These are phyloP conservation scores for Geotrupes spiniger DNA, from an alignment of 2,888 invertebrate genomes.

Conservation along the genomic window DNA sequence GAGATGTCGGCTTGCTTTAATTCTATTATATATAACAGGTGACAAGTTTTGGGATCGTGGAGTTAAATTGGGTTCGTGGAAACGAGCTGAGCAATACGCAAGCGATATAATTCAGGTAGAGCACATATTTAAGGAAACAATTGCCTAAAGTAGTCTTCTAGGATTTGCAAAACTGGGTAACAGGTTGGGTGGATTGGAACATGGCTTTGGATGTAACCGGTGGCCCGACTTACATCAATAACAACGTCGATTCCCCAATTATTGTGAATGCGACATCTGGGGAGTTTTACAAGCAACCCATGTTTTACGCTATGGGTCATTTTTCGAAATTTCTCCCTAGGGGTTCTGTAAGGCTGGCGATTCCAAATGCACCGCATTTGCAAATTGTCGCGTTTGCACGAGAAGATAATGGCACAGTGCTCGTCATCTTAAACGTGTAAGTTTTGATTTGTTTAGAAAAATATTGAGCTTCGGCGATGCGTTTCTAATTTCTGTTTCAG, in stretches of 20 bases:
- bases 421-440: conserved; percentile 46
- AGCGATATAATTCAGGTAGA: conserved; percentile 62
- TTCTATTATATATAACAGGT: neutral
- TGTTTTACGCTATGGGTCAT: conserved; percentile 80
- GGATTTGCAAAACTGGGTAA: conserved; percentile 69
- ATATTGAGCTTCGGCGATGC: neutral
- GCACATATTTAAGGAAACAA: conserved; percentile 18
- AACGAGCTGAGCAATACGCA: conserved; percentile 51
- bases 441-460: neutral
- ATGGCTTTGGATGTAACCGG: conserved; percentile 67
- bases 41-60: conserved; percentile 40
- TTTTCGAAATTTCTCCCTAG: conserved; percentile 62
- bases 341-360: conserved; percentile 52
- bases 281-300: conserved; percentile 83
- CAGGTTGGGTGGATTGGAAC: conserved; percentile 90
- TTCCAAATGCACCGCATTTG: conserved; percentile 31
- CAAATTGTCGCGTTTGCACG: conserved; percentile 54
- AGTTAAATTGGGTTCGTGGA: conserved; percentile 59
- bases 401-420: conserved; percentile 53
- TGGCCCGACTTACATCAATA: conserved; percentile 74
- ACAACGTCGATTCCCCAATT: conserved; percentile 77
- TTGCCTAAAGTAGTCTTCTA: conserved; percentile 25
- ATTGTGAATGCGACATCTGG: conserved; percentile 57
- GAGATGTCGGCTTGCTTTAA: neutral
- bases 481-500: neutral